phyloP scores from a whole-genome alignment of 2,888 invertebrate species.

The Spisula solida region DNA sequence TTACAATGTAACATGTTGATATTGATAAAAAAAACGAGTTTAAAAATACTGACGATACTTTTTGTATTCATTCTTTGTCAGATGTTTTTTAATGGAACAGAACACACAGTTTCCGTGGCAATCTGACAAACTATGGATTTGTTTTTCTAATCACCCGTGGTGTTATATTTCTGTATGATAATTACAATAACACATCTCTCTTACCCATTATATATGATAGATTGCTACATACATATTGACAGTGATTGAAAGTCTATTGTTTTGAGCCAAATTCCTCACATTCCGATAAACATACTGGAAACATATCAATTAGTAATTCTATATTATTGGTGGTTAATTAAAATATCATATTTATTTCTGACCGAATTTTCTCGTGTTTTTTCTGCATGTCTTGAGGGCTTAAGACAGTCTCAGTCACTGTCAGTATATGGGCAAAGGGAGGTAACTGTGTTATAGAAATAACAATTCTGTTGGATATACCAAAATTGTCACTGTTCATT shows the following conservation, averaged over 20 bases:
- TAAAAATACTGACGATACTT: background rate
- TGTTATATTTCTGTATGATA: conserved; percentile 29
- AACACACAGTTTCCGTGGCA: conserved; percentile 22
- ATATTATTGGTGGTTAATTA: conserved; percentile 5
- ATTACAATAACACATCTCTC: conserved; percentile 2
- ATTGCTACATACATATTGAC: conserved; percentile 8
- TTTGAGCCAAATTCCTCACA: conserved; percentile 25
- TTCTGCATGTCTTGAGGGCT: background rate
- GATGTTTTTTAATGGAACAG: background rate
- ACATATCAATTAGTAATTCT: background rate
- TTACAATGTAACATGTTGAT: background rate
- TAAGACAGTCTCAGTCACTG: background rate
- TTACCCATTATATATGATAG: conserved; percentile 20
- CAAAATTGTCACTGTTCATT: too few relatives aligned
- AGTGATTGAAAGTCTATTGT: conserved; percentile 30
- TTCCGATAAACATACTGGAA: background rate
- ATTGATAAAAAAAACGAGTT: background rate
- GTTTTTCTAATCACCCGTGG: conserved; percentile 39
- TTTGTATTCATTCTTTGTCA: background rate
- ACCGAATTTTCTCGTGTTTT: background rate
- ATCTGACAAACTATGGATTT: conserved; percentile 28
- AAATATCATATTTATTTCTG: conserved; percentile 15
- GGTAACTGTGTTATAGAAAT: background rate
- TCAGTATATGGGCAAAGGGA: background rate
- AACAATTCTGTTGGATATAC: background rate